These are phyloP conservation scores for Notolabrus celidotus DNA, from an alignment of 2,797 vertebrate species.

Conservation along the genomic window DNA sequence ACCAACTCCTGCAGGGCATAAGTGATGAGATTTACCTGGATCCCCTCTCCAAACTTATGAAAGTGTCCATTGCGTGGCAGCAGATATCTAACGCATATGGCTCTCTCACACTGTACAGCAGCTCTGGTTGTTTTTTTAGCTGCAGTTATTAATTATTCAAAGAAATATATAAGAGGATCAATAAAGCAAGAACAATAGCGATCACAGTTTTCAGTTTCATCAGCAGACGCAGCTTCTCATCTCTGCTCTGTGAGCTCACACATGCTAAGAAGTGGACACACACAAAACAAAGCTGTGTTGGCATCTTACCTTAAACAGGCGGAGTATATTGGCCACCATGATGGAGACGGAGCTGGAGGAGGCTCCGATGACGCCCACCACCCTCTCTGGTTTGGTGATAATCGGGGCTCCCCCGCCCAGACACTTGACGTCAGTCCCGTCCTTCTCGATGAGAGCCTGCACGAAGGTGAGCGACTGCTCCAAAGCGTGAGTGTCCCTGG, in stretches of 20 bases:
- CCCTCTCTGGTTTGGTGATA: constrained; percentile 96
- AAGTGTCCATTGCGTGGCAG: constrained; percentile 60
- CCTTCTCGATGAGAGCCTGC: constrained; percentile 97
- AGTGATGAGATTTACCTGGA: constrained; percentile 65
- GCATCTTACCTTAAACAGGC: constrained; percentile 94
- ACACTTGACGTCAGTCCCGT: constrained; percentile 96
- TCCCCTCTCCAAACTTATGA: constrained; percentile 60
- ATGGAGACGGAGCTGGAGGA: constrained; percentile 98
- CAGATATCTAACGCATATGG: constrained; percentile 43
- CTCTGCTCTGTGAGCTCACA: background rate
- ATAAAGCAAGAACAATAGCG: constrained; percentile 34
- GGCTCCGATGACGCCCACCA: constrained; percentile 96
- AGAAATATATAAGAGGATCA: constrained; percentile 38
- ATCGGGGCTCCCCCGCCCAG: constrained; percentile 94
- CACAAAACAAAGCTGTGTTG: background rate
- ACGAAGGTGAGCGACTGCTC: constrained; percentile 99
- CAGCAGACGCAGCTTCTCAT: background rate
- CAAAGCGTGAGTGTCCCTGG: constrained; percentile 96
- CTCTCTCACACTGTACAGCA: constrained; percentile 36
- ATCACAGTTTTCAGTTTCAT: constrained; percentile 12
- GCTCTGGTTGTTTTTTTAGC: constrained; percentile 31
- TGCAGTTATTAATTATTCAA: constrained; percentile 60
- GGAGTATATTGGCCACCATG: constrained; percentile 99
- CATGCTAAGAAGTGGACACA: background rate
- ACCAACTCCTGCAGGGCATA: constrained; percentile 67